These are phyloP conservation scores for Cosmia trapezina DNA, from an alignment of 2,888 invertebrate species.

Conservation along the genomic window DNA sequence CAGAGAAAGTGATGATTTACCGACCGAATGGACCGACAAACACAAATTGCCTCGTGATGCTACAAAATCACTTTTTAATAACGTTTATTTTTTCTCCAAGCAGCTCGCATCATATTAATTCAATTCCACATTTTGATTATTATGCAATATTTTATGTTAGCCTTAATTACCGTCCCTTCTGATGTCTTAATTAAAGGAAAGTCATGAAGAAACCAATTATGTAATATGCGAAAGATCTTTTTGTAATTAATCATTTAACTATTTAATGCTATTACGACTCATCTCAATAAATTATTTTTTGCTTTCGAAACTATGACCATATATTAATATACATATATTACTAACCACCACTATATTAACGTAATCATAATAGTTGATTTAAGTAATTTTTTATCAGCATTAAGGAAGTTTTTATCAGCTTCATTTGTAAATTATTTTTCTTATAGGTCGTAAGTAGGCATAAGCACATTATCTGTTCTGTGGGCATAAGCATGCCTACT, in stretches of 20 bases:
- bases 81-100: slow-evolving; percentile 54
- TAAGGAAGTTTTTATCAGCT: background rate
- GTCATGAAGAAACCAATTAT: slow-evolving; percentile 23
- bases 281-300: slow-evolving; percentile 20
- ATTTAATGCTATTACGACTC: slow-evolving; percentile 22
- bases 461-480: too few species aligned
- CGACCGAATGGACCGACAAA: slow-evolving; percentile 64
- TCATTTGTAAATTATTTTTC: background rate
- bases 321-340: too few species aligned
- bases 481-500: too few species aligned
- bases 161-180: slow-evolving; percentile 44
- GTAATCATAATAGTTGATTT: background rate
- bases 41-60: slow-evolving; percentile 67
- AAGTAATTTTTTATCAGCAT: background rate
- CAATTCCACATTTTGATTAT: slow-evolving; percentile 35
- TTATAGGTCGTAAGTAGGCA: too few species aligned
- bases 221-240: slow-evolving; percentile 23
- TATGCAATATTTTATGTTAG: slow-evolving; percentile 21
- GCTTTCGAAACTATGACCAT: slow-evolving; percentile 45
- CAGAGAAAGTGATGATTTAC: slow-evolving; percentile 81
- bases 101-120: slow-evolving; percentile 27
- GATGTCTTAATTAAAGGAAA: slow-evolving; percentile 50
- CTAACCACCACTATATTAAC: too few species aligned
- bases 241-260: slow-evolving; percentile 30
- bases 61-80: slow-evolving; percentile 78